These are phyloP conservation scores for Peromyscus attwateri DNA, from an alignment of 2,797 vertebrate species.

Conservation along the genomic window DNA sequence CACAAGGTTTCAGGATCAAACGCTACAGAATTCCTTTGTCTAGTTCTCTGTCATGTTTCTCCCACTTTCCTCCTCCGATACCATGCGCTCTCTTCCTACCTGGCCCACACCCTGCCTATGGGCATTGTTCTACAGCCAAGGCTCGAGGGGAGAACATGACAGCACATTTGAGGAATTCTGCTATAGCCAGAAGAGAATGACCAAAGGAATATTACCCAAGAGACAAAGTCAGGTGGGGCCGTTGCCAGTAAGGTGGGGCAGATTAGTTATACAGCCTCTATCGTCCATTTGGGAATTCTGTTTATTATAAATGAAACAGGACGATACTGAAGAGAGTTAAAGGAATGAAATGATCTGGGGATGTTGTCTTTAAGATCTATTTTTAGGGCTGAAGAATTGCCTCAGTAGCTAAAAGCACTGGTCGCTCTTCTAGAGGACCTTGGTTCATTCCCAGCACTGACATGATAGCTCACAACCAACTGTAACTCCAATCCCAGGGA, in stretches of 20 bases:
- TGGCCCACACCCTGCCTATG: not conserved
- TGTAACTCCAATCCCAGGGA: not conserved
- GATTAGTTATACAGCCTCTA: not conserved
- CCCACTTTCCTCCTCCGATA: not conserved
- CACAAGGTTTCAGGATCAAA: slow-evolving; percentile 8
- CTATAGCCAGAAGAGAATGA: no score
- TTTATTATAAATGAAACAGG: not conserved
- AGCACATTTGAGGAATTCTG: no score
- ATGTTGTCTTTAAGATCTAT: not conserved
- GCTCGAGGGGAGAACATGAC: no score
- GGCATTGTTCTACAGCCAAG: not conserved
- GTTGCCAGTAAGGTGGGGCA: no score
- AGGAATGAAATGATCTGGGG: not conserved
- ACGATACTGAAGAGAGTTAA: not conserved
- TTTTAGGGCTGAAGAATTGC: not conserved
- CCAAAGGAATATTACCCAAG: no score
- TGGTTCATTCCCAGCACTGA: not conserved
- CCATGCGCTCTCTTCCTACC: not conserved
- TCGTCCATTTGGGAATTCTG: not conserved
- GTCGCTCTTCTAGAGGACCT: not conserved
- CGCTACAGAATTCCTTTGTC: not conserved
- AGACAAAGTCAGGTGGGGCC: no score
- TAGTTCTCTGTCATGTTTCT: slow-evolving; percentile 26
- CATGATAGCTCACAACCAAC: not conserved
- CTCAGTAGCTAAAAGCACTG: not conserved